Evolutionary conservation across 1,140 invertebrate species (phyloP).

Genomic region (Zaprionus davidi): DNA sequence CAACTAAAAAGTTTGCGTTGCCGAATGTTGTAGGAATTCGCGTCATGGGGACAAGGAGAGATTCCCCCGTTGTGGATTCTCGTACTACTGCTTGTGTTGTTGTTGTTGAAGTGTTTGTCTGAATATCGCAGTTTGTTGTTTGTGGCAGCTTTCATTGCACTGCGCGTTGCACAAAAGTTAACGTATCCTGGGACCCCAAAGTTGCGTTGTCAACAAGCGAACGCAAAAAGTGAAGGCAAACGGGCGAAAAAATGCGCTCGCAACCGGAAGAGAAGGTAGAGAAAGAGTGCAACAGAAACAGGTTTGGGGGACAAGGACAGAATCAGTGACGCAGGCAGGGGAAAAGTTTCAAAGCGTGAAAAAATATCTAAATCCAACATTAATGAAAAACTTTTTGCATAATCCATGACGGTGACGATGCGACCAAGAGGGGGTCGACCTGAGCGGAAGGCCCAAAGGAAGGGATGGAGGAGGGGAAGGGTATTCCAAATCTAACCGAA

Average conservation of each 20-base stretch:
- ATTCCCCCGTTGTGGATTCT: not conserved
- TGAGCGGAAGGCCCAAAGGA: not conserved
- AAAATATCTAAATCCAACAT: slow-evolving; percentile 83
- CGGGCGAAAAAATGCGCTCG: slow-evolving; percentile 55
- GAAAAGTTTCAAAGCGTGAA: slow-evolving; percentile 67
- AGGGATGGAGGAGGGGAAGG: not conserved
- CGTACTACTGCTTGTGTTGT: slow-evolving; percentile 18
- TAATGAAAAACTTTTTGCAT: slow-evolving; percentile 83
- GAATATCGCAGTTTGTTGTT: slow-evolving; percentile 60
- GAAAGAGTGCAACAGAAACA: not conserved
- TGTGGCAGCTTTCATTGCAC: slow-evolving; percentile 76
- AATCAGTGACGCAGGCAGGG: not conserved
- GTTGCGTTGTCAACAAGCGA: slow-evolving; percentile 77
- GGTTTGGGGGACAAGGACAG: not conserved
- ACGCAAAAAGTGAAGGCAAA: slow-evolving; percentile 58
- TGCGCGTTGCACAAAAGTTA: slow-evolving; percentile 66
- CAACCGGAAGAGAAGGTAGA: slow-evolving; percentile 9
- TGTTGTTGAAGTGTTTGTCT: slow-evolving; percentile 63
- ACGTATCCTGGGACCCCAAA: slow-evolving; percentile 73
- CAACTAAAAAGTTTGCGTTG: slow-evolving; percentile 33
- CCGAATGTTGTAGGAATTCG: slow-evolving; percentile 27
- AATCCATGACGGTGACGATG: slow-evolving; percentile 62
- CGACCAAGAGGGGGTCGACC: slow-evolving; percentile 4
- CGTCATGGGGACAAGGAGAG: slow-evolving; percentile 7
- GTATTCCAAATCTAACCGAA: slow-evolving; percentile 1